Evolutionary conservation across 2,888 invertebrate species (phyloP), one percentile per base, ranked within the genome.

Genomic region (Dichetophora obliterata): DNA sequence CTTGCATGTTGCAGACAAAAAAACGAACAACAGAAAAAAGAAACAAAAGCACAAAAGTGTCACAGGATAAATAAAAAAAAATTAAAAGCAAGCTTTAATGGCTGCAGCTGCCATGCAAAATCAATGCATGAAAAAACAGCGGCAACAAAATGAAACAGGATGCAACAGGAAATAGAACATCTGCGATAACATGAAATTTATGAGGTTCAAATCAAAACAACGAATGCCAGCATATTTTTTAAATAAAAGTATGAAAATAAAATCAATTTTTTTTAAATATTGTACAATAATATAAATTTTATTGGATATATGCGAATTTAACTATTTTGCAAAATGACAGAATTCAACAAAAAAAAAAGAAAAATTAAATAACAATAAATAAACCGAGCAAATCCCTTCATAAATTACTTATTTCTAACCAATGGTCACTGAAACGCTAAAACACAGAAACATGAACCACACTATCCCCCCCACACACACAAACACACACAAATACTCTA

Each of bases 111-210:
- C n/a, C 31, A 54, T 52, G 34, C 11, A 27, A 54, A 70, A 70
- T 70, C 70, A 34, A 50, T 70, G 27, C 54, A 71, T 22, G 16
- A 24, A 22, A 34, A 50, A 66, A 27, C 48, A 11, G 19, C 31
- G 19, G 31, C 72, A 27, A 16, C 11, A 74, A 74, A 74, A 74
- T 52, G 52, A 14, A 34, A 31, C 65, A 52, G 50, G 31, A 65
- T 61, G 74, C 74, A 54, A 37, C 74, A 74, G 74, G 74, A 74
- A 66, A 48, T 34, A 52, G 66, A 34, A 66, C 74, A 74, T 74
- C 74, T 74, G 74, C 43, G 74, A 74, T 74, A 66, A 74, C 74
- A 74, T 54, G n/a, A 52, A 74, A 74, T 74, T 74, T 74, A 74
- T 74, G 74, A 65, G 65, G 52, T 54, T 54, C 50, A 52, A 66